A percentile compares a stretch with the other conserved stretches of the same genome.
Evolutionary conservation across 2,888 invertebrate species (phyloP).

Genomic region (Heliconius erato): DNA sequence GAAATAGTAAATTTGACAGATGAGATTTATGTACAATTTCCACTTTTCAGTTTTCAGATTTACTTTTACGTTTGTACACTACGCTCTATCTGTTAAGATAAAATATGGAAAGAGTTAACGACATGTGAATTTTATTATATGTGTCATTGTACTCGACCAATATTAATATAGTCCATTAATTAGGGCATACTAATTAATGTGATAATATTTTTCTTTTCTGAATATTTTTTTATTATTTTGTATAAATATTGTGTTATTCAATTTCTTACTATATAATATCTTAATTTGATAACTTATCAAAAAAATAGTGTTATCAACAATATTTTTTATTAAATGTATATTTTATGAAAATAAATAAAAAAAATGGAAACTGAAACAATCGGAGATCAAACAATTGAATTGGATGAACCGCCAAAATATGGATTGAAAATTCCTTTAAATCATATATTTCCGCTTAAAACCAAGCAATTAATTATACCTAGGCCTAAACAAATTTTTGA

Average conservation of each 20-base stretch:
- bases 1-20: slow-evolving; percentile 4
- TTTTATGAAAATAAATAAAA: neutral
- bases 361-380: slow-evolving; percentile 41
- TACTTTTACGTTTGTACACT: neutral
- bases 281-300: slow-evolving; percentile 8
- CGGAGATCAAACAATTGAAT: slow-evolving; percentile 54
- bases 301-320: neutral
- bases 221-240: slow-evolving; percentile 9
- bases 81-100: neutral
- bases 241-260: neutral
- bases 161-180: neutral
- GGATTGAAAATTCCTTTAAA: slow-evolving; percentile 91
- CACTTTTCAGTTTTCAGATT: slow-evolving; percentile 10
- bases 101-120: slow-evolving; percentile 5
- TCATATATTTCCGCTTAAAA: slow-evolving; percentile 90
- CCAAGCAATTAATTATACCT: slow-evolving; percentile 88
- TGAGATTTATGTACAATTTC: neutral
- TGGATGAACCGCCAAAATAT: slow-evolving; percentile 85
- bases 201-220: slow-evolving; percentile 4
- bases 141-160: neutral
- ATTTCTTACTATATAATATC: neutral
- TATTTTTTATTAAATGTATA: neutral
- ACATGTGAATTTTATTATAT: slow-evolving; percentile 10
- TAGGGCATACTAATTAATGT: neutral
- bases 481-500: slow-evolving; percentile 89